Evolutionary conservation across 2,113 vertebrate genomes (phyloP).

Genomic region (Vulpes ferrilata): DNA sequence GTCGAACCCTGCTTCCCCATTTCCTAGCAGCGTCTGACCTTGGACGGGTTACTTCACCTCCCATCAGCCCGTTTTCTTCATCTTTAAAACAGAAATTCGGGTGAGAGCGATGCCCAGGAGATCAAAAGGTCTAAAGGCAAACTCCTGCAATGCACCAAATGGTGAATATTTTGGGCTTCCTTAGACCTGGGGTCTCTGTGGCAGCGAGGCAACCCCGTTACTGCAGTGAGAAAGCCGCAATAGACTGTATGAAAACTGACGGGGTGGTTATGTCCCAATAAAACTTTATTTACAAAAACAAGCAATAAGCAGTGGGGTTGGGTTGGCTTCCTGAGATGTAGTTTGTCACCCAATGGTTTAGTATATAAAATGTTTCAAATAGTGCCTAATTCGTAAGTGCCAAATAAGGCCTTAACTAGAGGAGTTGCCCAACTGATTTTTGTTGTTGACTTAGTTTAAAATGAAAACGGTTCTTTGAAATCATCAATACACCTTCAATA

Average conservation of each 20-base stretch:
- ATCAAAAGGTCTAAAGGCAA: not conserved
- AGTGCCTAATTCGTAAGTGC: not conserved
- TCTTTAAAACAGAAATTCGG: not conserved
- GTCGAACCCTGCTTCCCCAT: not conserved
- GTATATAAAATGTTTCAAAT: not conserved
- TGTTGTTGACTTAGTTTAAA: conserved; percentile 39
- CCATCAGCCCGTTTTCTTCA: not conserved
- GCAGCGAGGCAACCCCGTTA: not conserved
- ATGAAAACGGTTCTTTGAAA: not conserved
- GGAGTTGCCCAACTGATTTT: not conserved
- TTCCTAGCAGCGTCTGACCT: not conserved
- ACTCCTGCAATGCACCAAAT: not conserved
- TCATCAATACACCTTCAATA: not conserved
- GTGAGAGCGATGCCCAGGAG: not conserved
- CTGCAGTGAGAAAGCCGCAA: not conserved
- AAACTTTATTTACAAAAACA: not conserved
- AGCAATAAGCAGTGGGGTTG: accelerated
- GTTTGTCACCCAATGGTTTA: not conserved
- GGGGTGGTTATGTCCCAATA: not conserved
- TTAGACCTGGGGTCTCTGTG: not conserved
- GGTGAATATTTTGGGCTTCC: not conserved
- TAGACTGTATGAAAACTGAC: not conserved
- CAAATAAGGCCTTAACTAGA: not conserved
- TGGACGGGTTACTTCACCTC: not conserved
- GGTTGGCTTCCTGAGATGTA: not conserved